Conservation (phyloP, 2,797 vertebrate genomes). For the Tapera naevia region DNA sequence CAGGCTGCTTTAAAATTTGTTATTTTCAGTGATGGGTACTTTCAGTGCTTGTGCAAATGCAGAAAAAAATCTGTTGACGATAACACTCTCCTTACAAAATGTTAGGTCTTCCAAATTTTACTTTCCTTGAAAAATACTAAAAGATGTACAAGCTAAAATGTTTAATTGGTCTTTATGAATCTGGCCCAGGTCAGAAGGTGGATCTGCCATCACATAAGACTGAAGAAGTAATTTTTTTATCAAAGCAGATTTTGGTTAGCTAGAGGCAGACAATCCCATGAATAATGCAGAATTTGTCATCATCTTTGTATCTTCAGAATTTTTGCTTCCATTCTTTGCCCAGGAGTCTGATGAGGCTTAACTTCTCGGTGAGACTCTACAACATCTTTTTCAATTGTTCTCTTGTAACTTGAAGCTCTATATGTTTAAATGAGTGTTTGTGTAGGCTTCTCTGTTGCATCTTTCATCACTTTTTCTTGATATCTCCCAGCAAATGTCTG, state of each 20-base stretch:
- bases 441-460: background rate
- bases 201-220: background rate
- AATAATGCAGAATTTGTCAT: background rate
- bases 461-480: background rate
- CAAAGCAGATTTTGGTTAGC: background rate
- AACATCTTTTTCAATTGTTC: background rate
- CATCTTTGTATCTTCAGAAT: background rate
- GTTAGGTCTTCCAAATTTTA: background rate
- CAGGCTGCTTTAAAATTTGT: background rate
- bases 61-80: background rate
- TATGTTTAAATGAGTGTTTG: background rate
- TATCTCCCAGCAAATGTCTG: background rate
- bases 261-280: background rate
- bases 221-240: background rate
- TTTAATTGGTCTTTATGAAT: background rate
- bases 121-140: background rate
- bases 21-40: background rate
- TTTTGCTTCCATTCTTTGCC: background rate
- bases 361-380: background rate
- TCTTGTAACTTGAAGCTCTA: accelerated
- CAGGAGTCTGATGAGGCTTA: background rate
- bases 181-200: background rate
- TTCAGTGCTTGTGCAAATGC: background rate
- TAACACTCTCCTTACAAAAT: background rate
- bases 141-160: background rate